Base-by-base conservation (phyloP, 1,140 invertebrate species). In the Rhyacophila brunnea region DNA sequence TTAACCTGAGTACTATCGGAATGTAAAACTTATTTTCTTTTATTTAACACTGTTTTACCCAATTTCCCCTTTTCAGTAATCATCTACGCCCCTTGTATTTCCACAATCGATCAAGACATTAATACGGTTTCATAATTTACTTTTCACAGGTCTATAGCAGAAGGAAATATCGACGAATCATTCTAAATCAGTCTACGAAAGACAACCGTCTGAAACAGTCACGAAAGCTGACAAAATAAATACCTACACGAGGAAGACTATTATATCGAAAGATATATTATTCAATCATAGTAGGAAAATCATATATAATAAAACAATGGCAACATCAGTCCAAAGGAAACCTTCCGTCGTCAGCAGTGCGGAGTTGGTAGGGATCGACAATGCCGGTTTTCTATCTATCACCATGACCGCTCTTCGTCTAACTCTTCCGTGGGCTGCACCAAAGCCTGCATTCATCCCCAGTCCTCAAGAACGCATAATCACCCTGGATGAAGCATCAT, bases 401-500 rank as follows among this genome's bases (percentile, higher is more conserved):
- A 75, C 75, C 0, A 74, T 78, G 74, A 72, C 78, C 7, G 76
- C 78, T n/a, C 63, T 78, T 10, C 71, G 74, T 7, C 64, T 78
- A 2, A 71, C 74, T 9, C 75, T 66, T 49, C 75, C 75, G 0
- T 77, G 75, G 75, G 57, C 70, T 3, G 19, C 50, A 0, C 43
- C 6, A 1, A 23, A 17, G 7, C 2, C 47, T 75, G n/a, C 71
- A 71, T n/a, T 64, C 75, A 1, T 71, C 74, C n/a, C 74, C 66
- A 52, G 74, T 73, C 11, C 67, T 68, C 17, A 23, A 11, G 73
- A 78, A 7, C 67, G 71, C 14, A 70, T 74, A 6, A 84, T 89
- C 36, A 77, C 77, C 1, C 69, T 90, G 23, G 77, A 83, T 17
- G 83, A 88, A 72, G 83, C 89, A 0, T 76, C 83, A 0, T 78